Conservation (phyloP, 2,113 vertebrate genomes). For the Neoarius graeffei region DNA sequence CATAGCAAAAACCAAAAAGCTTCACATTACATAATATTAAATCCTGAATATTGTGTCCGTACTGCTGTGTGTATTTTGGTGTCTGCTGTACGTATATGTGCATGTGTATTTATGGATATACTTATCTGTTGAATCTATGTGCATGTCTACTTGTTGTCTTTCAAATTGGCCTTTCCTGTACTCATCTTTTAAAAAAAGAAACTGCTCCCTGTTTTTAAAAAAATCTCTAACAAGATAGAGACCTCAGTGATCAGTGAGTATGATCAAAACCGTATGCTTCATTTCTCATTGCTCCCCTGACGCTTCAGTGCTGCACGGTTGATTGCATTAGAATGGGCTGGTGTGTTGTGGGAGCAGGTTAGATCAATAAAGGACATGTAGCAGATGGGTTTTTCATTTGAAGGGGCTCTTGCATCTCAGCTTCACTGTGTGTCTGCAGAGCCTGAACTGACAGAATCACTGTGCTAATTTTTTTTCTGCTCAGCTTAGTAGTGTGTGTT, state of each 20-base stretch:
- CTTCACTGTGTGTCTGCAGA: not conserved
- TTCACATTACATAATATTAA: not conserved
- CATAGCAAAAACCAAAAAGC: not conserved
- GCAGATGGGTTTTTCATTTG: slow-evolving; percentile 32
- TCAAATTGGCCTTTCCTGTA: not conserved
- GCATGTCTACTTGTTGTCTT: not conserved
- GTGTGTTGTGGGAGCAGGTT: slow-evolving; percentile 28
- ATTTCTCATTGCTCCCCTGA: slow-evolving; percentile 26
- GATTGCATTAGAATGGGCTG: slow-evolving; percentile 44
- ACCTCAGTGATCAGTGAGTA: not conserved
- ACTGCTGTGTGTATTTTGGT: not conserved
- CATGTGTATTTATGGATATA: not conserved
- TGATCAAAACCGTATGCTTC: not conserved
- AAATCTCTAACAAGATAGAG: slow-evolving; percentile 16
- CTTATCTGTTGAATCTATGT: no score
- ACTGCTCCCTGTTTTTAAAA: not conserved
- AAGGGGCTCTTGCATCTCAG: not conserved
- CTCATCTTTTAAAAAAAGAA: not conserved
- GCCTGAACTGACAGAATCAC: slow-evolving; percentile 1
- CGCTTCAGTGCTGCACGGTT: not conserved
- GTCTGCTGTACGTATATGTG: not conserved
- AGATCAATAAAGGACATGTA: slow-evolving; percentile 28
- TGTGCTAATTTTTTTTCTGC: slow-evolving; percentile 24
- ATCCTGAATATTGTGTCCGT: not conserved
- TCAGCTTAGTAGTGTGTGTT: slow-evolving; percentile 7